phyloP scores from a whole-genome alignment of 2,888 invertebrate genomes.

The Cheilosia soror region DNA sequence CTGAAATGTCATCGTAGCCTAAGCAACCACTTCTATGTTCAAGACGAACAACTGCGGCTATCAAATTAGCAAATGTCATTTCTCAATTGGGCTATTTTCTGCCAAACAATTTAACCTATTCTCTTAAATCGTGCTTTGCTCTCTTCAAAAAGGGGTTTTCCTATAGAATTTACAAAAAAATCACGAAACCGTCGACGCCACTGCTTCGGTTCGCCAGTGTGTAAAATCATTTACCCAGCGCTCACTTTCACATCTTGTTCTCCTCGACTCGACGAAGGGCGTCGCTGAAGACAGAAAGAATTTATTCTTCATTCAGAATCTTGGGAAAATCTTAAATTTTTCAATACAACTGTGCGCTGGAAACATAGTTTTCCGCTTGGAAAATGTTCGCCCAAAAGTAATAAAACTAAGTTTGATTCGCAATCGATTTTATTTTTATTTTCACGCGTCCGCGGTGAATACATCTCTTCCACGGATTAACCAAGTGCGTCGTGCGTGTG shows the following conservation, averaged over 20 bases:
- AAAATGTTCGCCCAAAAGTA: slow-evolving; percentile 47
- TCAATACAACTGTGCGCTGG: slow-evolving; percentile 5
- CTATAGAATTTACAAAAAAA: slow-evolving; percentile 28
- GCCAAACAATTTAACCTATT: background rate
- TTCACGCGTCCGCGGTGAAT: slow-evolving; percentile 64
- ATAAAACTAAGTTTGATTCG: slow-evolving; percentile 32
- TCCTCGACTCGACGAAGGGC: slow-evolving; percentile 70
- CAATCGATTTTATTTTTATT: slow-evolving; percentile 70
- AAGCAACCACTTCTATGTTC: slow-evolving; percentile 25
- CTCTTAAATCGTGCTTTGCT: slow-evolving; percentile 9
- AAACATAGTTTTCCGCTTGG: slow-evolving; percentile 13
- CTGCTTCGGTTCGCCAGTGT: slow-evolving; percentile 34
- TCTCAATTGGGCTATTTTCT: slow-evolving; percentile 19
- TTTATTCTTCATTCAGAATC: slow-evolving; percentile 28
- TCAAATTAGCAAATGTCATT: background rate
- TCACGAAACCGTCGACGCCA: background rate
- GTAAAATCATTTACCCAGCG: slow-evolving; percentile 57
- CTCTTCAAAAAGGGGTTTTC: slow-evolving; percentile 29
- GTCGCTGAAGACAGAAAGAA: slow-evolving; percentile 57
- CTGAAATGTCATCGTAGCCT: background rate
- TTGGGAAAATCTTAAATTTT: slow-evolving; percentile 21
- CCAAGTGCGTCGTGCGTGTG: slow-evolving; percentile 55
- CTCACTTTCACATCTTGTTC: slow-evolving; percentile 70
- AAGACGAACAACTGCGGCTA: background rate
- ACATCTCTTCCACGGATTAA: slow-evolving; percentile 55